Conservation (phyloP, 2,113 vertebrate species). For the Dascyllus trimaculatus region DNA sequence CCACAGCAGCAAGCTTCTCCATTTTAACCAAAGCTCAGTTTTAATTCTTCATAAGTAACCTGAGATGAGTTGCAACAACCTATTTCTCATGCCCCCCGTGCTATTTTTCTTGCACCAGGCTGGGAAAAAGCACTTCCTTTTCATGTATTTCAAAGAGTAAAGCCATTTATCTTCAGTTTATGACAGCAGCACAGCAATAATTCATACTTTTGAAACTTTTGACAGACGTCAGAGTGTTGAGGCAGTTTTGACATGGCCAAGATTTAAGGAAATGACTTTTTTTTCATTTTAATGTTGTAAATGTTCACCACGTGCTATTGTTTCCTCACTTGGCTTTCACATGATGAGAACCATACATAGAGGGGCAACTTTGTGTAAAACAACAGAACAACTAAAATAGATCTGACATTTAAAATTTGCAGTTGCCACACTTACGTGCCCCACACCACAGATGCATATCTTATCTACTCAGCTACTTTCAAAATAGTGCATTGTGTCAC, state of each 20-base stretch:
- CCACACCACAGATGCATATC: conserved; percentile 30
- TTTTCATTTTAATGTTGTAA: neutral
- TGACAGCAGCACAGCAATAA: neutral
- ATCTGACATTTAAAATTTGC: conserved; percentile 44
- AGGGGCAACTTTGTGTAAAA: conserved; percentile 3
- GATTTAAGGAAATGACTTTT: neutral
- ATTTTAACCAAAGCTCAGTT: conserved; percentile 41
- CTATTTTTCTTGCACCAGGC: neutral
- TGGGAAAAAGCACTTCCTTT: too few relatives aligned
- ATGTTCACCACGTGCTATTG: neutral
- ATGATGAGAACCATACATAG: neutral
- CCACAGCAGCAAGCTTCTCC: conserved; percentile 51
- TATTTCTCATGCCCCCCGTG: neutral
- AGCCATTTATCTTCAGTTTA: neutral
- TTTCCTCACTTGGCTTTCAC: neutral
- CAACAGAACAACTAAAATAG: conserved; percentile 44
- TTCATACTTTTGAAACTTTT: neutral
- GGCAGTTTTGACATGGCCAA: neutral
- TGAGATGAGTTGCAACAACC: neutral
- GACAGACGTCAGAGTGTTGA: neutral
- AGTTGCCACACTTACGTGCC: conserved; percentile 6
- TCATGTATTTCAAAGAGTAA: neutral
- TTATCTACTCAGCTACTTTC: conserved; percentile 46
- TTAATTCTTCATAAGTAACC: conserved; percentile 15
- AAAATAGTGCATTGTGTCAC: conserved; percentile 49